A percentile compares a stretch with the other conserved stretches of the same genome.
Conservation (phyloP, 2,888 invertebrate species). For the Poecilus cupreus region DNA sequence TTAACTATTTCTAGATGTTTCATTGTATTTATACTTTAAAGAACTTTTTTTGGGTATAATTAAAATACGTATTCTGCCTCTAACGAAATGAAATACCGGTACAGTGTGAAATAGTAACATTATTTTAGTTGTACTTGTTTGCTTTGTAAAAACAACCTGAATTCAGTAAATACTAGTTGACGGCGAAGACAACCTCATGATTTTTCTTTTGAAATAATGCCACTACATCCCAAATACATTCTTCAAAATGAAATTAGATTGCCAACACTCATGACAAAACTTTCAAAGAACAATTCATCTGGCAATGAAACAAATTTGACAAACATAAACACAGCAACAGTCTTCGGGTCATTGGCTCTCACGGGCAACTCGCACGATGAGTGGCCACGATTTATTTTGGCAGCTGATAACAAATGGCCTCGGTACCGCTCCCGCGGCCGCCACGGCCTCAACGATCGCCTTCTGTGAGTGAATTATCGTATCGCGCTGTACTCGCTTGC, state of each 20-base stretch:
- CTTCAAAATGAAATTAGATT: neutral
- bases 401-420: slow-evolving; percentile 24
- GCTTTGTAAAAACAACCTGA: no score
- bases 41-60: no score
- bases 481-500: neutral
- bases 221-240: no score
- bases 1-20: no score
- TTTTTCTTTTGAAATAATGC: no score
- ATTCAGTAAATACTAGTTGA: no score
- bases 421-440: neutral
- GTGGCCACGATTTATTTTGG: slow-evolving; percentile 36
- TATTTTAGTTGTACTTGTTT: no score
- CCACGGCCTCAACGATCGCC: neutral
- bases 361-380: neutral
- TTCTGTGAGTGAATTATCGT: slow-evolving; percentile 13
- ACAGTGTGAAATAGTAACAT: no score
- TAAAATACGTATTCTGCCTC: no score
- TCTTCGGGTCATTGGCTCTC: slow-evolving; percentile 19
- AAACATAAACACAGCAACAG: slow-evolving; percentile 22
- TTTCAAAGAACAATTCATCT: slow-evolving; percentile 1
- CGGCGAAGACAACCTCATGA: no score
- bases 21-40: no score
- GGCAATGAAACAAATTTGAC: slow-evolving; percentile 2
- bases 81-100: no score
- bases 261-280: neutral